A percentile compares a stretch with the other conserved stretches of the same genome.
Evolutionary conservation across 2,797 vertebrate genomes (phyloP).

Genomic region (Lutjanus argentimaculatus): DNA sequence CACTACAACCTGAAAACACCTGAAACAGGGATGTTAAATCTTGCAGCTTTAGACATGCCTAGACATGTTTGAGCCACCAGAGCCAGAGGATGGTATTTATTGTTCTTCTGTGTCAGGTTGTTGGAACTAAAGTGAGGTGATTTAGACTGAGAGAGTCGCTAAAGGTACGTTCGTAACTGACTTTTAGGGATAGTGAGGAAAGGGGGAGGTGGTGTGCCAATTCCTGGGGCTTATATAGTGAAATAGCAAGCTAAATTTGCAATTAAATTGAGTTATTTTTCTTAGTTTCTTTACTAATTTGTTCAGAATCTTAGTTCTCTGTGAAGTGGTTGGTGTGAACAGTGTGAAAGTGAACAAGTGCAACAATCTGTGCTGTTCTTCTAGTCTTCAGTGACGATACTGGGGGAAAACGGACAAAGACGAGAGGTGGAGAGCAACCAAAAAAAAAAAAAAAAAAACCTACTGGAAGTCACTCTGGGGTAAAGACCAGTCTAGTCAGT

Average conservation of each 20-base stretch:
- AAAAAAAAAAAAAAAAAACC: background rate
- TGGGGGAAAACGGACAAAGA: constrained; percentile 15
- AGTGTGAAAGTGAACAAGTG: constrained; percentile 34
- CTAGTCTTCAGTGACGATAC: background rate
- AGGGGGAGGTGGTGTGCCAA: too few species aligned
- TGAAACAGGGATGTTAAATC: too few species aligned
- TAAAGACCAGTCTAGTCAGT: constrained; percentile 29
- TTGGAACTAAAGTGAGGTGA: too few species aligned
- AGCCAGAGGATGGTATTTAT: too few species aligned
- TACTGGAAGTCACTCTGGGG: background rate
- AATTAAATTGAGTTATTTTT: background rate
- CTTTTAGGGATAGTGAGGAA: too few species aligned
- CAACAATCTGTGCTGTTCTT: constrained; percentile 22
- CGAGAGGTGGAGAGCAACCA: background rate
- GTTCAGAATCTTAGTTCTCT: constrained; percentile 5
- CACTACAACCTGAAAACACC: too few species aligned
- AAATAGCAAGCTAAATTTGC: background rate
- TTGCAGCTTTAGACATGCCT: too few species aligned
- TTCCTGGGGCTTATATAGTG: too few species aligned
- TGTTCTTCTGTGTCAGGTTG: too few species aligned
- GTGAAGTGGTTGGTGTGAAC: constrained; percentile 20
- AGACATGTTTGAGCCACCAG: too few species aligned
- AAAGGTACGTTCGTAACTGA: too few species aligned
- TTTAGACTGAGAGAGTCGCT: too few species aligned
- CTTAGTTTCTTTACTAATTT: background rate